A percentile compares a stretch with the other conserved stretches of the same genome.
Conservation (phyloP, 2,113 vertebrate genomes). For the Oxyruncus cristatus region DNA sequence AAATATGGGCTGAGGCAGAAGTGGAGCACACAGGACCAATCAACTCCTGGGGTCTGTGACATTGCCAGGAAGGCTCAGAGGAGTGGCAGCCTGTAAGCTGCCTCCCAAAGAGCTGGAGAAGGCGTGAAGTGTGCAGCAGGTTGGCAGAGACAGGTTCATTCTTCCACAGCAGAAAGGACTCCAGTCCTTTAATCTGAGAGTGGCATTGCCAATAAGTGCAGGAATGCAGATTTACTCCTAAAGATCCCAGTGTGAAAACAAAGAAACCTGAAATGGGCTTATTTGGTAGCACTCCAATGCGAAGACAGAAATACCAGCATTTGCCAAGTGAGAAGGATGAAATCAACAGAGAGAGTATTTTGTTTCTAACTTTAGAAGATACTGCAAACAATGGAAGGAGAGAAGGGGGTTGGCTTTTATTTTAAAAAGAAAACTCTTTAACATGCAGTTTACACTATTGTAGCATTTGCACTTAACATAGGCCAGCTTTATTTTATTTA, state of each 20-base stretch:
- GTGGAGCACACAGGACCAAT: neutral
- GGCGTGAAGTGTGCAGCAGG: neutral
- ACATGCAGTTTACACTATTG: neutral
- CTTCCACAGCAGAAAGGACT: neutral
- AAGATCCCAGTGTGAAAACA: neutral
- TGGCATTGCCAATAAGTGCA: neutral
- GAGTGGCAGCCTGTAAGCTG: neutral
- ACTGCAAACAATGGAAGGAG: slow-evolving; percentile 46
- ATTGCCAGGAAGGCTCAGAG: neutral
- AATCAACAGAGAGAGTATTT: slow-evolving; percentile 48
- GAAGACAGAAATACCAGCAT: neutral
- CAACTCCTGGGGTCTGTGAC: neutral
- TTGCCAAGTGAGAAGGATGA: slow-evolving; percentile 51
- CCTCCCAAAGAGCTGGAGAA: neutral
- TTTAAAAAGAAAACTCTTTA: slow-evolving; percentile 21
- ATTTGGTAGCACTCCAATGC: slow-evolving; percentile 18
- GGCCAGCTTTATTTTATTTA: slow-evolving; percentile 48
- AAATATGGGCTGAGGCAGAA: neutral
- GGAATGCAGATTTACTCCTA: neutral
- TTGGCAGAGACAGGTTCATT: neutral
- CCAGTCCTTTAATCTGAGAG: neutral
- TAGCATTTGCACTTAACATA: slow-evolving; percentile 20
- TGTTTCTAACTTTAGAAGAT: slow-evolving; percentile 61
- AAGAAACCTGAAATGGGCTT: slow-evolving; percentile 21
- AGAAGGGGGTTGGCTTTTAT: neutral